Evolutionary conservation across 2,113 vertebrate genomes (phyloP).

Genomic region (Macaca mulatta): DNA sequence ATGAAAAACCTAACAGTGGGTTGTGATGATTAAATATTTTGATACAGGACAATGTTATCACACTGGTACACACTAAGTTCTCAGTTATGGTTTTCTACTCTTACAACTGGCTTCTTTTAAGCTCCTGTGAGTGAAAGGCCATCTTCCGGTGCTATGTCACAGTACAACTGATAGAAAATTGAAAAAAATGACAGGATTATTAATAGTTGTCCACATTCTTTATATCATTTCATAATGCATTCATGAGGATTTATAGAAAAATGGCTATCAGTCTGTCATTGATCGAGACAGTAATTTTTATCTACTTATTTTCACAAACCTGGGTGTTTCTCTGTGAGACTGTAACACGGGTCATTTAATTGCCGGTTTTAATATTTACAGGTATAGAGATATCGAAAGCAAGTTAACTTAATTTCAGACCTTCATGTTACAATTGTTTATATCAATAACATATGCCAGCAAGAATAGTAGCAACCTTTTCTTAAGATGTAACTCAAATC

Average conservation of each 20-base stretch:
- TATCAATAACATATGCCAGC: background rate
- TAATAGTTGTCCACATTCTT: background rate
- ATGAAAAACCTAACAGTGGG: background rate
- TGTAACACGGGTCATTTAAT: background rate
- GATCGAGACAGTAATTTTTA: background rate
- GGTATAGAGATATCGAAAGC: background rate
- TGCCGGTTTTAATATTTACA: background rate
- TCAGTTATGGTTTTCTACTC: background rate
- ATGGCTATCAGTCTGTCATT: background rate
- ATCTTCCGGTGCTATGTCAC: background rate
- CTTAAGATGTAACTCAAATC: background rate
- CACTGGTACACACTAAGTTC: background rate
- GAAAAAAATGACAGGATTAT: background rate
- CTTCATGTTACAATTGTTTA: background rate
- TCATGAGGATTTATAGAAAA: background rate
- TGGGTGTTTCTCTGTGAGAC: background rate
- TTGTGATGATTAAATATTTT: background rate
- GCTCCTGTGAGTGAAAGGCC: background rate
- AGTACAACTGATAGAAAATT: background rate
- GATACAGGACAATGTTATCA: background rate
- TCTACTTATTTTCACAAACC: background rate
- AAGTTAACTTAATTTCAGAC: background rate
- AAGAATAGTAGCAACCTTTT: background rate
- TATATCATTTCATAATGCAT: background rate
- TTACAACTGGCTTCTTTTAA: background rate